A percentile compares a stretch with the other conserved stretches of the same genome.
Conservation (phyloP, 2,113 vertebrate species). For the Phasianus colchicus region DNA sequence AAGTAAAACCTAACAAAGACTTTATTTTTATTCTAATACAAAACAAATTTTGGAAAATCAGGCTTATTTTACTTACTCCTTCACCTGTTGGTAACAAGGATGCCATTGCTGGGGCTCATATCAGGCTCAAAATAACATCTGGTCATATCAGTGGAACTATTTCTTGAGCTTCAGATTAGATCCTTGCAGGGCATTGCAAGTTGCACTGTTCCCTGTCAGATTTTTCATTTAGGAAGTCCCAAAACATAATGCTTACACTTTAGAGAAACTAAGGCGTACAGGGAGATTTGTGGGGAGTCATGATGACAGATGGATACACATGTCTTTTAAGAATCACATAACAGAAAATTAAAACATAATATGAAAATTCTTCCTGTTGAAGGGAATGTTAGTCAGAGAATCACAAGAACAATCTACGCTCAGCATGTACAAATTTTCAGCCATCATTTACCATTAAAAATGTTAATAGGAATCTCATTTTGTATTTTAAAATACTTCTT, state of each 20-base stretch:
- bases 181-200: neutral
- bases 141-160: neutral
- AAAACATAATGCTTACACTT: neutral
- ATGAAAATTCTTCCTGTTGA: neutral
- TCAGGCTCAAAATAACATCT: neutral
- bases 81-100: neutral
- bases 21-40: neutral
- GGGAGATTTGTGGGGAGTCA: neutral
- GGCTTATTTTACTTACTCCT: neutral
- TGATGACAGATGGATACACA: neutral
- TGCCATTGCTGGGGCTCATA: neutral
- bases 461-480: neutral
- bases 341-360: neutral
- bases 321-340: neutral
- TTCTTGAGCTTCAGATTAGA: neutral
- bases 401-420: neutral
- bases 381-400: neutral
- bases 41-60: neutral
- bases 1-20: neutral
- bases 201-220: neutral
- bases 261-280: neutral
- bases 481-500: neutral
- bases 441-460: neutral
- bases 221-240: neutral
- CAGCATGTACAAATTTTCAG: neutral